phyloP scores from a whole-genome alignment of 2,888 invertebrate species.

The Frankliniella fusca region DNA sequence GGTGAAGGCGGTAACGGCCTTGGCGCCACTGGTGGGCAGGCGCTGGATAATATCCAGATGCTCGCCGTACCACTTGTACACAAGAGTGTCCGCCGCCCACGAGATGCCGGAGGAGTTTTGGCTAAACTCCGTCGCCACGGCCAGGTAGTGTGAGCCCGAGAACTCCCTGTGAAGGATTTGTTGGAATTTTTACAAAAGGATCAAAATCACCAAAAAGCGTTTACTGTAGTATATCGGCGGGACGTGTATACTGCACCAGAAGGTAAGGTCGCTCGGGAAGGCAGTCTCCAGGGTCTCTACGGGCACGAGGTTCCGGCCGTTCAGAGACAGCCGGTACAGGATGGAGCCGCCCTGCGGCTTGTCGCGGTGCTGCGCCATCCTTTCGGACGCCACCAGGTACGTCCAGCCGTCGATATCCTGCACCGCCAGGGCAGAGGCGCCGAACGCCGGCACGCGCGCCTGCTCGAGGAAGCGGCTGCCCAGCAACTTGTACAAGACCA shows the following conservation, averaged over 20 bases:
- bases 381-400: slow-evolving; percentile 7
- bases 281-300: background rate
- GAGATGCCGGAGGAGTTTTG: background rate
- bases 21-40: background rate
- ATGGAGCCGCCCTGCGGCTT: background rate
- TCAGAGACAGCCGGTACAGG: slow-evolving; percentile 2
- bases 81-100: background rate
- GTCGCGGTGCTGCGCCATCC: background rate
- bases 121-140: background rate
- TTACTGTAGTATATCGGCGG: background rate
- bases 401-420: background rate
- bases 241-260: background rate
- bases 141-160: background rate
- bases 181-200: background rate
- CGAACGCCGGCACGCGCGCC: background rate
- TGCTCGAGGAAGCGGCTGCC: background rate
- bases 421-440: background rate
- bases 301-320: background rate
- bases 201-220: background rate
- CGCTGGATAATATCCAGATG: slow-evolving; percentile 1
- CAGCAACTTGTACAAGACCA: background rate
- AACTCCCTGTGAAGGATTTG: background rate
- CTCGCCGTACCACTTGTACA: slow-evolving; percentile 14
- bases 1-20: background rate
- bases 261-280: background rate